Base-by-base conservation (phyloP, 2,113 vertebrate genomes). In the Semnornis frantzii region DNA sequence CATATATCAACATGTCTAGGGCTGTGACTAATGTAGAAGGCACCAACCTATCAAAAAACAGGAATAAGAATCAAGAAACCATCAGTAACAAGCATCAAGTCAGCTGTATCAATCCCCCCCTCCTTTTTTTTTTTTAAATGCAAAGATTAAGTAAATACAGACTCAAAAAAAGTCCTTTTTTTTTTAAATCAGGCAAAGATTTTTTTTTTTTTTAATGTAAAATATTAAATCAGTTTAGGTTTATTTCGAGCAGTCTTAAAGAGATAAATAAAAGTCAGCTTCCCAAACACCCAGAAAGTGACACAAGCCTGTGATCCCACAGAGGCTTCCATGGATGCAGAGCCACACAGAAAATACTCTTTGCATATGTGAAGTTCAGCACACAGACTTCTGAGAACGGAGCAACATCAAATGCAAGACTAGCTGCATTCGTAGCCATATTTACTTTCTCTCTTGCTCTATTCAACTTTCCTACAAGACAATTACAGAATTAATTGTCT, bases 21-120 rank as follows among this genome's bases (percentile, higher is more conserved):
- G 46, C 70, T 92, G 79, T 85, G 91, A 91, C 87, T 85, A 92
- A 92, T 88, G 82, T 18, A 80, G 85, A 69, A 95, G 89, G 69
- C 91, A 94, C 65, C 86, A 89, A 80, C 78, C 60, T 85, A 75
- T 4, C 7, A 64, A 89, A 81, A 63, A 85, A 76, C 57, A 78
- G 48, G 28, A 64, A 74, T 81, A 81, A 90, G 90, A 83, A 74
- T 44, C 37, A 95, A 91, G 62, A 79, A 89, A 11, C 11, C 70
- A 50, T 58, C 42, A 23, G 42, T 17, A 85, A 55, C 6, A 13
- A 25, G 59, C 12, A 54, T 20, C 54, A 76, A 78, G 65, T 83
- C 72, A 54, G 31, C 16, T 58, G 4, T 15, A 71, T 33, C 46
- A 34, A 69, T 58, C 18, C 83, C 44, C 24, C 30, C 21, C 83